These are phyloP conservation scores for Girardia tigrina DNA, from an alignment of 2,888 invertebrate genomes.

Conservation along the genomic window DNA sequence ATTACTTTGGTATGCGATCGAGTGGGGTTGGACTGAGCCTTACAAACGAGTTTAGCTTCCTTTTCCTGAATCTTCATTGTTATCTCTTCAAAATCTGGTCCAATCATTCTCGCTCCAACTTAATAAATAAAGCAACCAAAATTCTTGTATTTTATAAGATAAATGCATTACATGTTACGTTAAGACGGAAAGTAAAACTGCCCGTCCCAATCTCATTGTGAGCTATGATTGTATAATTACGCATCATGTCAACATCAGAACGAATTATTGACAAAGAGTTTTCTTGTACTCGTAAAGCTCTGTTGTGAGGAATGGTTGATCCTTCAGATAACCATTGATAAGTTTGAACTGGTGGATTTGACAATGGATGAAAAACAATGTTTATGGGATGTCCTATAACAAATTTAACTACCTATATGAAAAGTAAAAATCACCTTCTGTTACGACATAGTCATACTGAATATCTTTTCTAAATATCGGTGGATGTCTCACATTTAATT, in stretches of 20 bases:
- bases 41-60: neutral
- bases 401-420: too few relatives aligned
- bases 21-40: neutral
- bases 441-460: neutral
- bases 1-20: neutral
- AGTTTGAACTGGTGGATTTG: neutral
- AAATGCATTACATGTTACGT: neutral
- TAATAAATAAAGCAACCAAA: neutral
- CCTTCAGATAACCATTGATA: neutral
- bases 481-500: neutral
- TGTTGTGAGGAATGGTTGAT: neutral
- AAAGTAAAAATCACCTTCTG: neutral
- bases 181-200: neutral
- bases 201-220: neutral
- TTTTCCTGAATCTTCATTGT: neutral
- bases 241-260: slow-evolving; percentile 8
- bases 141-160: too few relatives aligned
- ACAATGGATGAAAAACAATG: neutral
- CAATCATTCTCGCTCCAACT: neutral
- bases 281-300: neutral
- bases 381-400: neutral
- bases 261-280: neutral
- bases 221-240: neutral
- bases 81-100: neutral
- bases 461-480: neutral